Conservation (phyloP, 2,888 invertebrate species). For the Quadroppia sp. region DNA sequence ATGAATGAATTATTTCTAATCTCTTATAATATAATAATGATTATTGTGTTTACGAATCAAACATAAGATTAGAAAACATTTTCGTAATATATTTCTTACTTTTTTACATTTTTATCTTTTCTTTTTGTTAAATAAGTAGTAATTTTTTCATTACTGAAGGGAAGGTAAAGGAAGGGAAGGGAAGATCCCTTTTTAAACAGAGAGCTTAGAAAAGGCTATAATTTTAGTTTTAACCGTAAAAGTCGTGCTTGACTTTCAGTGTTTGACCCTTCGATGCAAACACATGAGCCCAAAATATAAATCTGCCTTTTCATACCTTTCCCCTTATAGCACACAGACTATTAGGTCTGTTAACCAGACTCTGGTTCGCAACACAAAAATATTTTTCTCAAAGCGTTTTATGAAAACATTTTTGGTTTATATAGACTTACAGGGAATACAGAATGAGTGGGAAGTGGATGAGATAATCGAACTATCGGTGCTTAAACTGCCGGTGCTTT, state of each 20-base stretch:
- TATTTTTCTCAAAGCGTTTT: not conserved
- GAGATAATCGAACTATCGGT: slow-evolving; percentile 3
- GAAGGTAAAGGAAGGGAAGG: no score
- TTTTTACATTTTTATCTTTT: not conserved
- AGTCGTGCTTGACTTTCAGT: slow-evolving; percentile 18
- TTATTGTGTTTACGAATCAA: not conserved
- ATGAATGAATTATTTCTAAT: not conserved
- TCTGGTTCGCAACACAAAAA: not conserved
- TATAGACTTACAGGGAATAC: slow-evolving; percentile 3
- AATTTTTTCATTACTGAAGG: slow-evolving; percentile 4
- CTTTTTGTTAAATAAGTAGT: slow-evolving; percentile 15
- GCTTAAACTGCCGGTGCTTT: not conserved
- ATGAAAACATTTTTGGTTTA: not conserved
- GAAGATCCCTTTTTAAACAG: slow-evolving; percentile 12
- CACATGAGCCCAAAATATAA: no score
- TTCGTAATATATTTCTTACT: not conserved
- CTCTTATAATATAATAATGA: not conserved
- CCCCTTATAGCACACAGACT: no score
- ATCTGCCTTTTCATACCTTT: no score
- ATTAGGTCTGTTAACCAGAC: no score
- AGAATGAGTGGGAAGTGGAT: slow-evolving; percentile 12
- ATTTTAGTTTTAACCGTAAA: slow-evolving; percentile 23
- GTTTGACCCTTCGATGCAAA: slow-evolving; percentile 5
- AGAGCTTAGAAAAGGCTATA: not conserved
- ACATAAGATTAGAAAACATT: not conserved